Evolutionary conservation across 2,797 vertebrate species (phyloP), one percentile per base, ranked within the genome.

Genomic region (Eremophila alpestris): DNA sequence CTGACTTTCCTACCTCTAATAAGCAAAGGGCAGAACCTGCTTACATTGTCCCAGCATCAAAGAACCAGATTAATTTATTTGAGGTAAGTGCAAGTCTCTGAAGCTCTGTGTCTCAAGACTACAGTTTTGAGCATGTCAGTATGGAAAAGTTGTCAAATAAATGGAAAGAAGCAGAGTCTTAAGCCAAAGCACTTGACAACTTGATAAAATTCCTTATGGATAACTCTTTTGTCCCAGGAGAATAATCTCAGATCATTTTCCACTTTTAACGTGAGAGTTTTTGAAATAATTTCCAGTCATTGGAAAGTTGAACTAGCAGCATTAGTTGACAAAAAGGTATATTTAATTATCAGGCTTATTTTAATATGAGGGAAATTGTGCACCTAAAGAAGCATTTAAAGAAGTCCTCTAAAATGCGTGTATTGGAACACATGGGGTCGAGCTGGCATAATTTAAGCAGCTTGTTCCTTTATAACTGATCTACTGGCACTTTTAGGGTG

Each of bases 331-430:
- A 58, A 62, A 63, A 80, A 89, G 5, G 18, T 78, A 0, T 40
- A n/a, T 79, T 82, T 81, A 64, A 43, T 75, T 63, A 41, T 20
- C 12, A 46, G 19, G 23, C 13, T 63, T 85, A 45, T 18, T 51
- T 71, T 64, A 41, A 3, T 10, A 32, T 43, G 5, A 26, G 87
- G 40, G 9, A 78, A 84, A 23, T 36, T 51, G 32, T 48, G 24
- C 18, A 23, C 7, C 7, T 83, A 21, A 64, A 64, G 29, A 29
- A 24, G 5, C 6, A 8, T 40, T 87, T 68, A n/a, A 52, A 82
- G 8, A 24, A 60, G 13, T 41, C 8, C 16, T 65, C 34, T 52
- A 22, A 59, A 64, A n/a, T 45, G 16, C 13, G 10, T 0, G 0
- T 40, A 14, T 30, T 52, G 3, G 12, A 89, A 62, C 7, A 3